Conservation (phyloP, 1,140 invertebrate genomes). For the Dufourea novaeangliae region DNA sequence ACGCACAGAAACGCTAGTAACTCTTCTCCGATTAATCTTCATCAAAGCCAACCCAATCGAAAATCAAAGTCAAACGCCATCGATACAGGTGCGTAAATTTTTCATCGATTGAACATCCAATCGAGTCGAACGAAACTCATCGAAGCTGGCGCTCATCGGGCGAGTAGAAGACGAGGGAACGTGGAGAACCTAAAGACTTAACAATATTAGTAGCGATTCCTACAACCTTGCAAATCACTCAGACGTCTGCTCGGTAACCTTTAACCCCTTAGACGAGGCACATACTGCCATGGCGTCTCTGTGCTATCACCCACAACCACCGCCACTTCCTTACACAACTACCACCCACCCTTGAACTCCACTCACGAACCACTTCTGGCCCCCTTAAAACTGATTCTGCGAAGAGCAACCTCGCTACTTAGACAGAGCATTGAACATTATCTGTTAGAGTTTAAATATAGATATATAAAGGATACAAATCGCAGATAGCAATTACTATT, state of each 20-base stretch:
- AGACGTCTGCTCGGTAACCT: neutral
- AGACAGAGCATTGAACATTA: neutral
- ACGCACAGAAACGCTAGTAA: neutral
- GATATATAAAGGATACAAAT: too few relatives aligned
- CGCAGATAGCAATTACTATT: too few relatives aligned
- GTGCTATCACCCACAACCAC: neutral
- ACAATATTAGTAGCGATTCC: neutral
- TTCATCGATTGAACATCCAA: neutral
- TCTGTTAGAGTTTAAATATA: too few relatives aligned
- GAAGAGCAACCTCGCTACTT: neutral
- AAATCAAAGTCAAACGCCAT: neutral
- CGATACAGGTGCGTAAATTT: neutral
- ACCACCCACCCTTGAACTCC: constrained; percentile 5
- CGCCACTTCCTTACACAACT: neutral
- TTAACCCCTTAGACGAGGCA: neutral
- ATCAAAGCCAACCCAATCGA: neutral
- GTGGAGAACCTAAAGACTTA: neutral
- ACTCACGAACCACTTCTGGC: neutral
- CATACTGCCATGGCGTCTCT: neutral
- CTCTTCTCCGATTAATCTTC: too few relatives aligned
- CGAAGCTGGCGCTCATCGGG: neutral
- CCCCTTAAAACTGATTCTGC: neutral
- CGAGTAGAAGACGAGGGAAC: neutral
- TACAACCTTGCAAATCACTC: constrained; percentile 6
- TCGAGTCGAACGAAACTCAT: neutral